phyloP scores from a whole-genome alignment of 2,888 invertebrate genomes.

The Phoenoteleia sp. region DNA sequence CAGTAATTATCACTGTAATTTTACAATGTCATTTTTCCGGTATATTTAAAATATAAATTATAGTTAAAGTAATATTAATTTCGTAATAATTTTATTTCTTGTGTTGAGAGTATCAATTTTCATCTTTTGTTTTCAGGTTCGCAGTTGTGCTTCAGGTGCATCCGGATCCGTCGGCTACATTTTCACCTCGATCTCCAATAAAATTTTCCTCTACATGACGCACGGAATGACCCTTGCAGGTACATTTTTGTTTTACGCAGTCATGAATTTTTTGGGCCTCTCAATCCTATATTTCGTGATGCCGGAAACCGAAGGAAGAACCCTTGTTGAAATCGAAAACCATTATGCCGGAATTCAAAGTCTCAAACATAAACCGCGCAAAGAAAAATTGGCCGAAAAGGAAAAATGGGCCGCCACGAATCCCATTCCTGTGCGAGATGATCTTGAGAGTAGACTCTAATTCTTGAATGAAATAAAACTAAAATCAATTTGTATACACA shows the following conservation, averaged over 20 bases:
- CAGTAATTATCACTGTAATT: too few relatives aligned
- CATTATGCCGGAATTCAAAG: constrained; percentile 90
- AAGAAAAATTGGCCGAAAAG: constrained; percentile 77
- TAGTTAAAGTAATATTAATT: too few relatives aligned
- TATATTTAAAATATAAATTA: too few relatives aligned
- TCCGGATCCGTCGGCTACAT: constrained; percentile 92
- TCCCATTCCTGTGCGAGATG: constrained; percentile 81
- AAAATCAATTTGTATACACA: too few relatives aligned
- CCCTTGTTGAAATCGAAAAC: constrained; percentile 90
- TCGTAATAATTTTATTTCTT: too few relatives aligned
- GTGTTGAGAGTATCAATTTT: too few relatives aligned
- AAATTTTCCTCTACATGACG: constrained; percentile 91
- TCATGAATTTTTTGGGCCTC: constrained; percentile 89
- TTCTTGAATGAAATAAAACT: neutral
- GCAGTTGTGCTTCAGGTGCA: constrained; percentile 91
- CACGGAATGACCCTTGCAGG: constrained; percentile 90
- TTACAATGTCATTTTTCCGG: too few relatives aligned
- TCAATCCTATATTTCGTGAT: constrained; percentile 90
- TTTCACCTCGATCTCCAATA: constrained; percentile 92
- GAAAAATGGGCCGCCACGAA: constrained; percentile 85
- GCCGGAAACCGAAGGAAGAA: constrained; percentile 95
- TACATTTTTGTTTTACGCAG: constrained; percentile 91
- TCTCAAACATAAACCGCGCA: constrained; percentile 81
- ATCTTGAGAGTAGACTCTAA: constrained; percentile 82
- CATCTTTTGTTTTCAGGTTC: constrained; percentile 87